These are phyloP conservation scores for Neoscelio sp. DNA, from an alignment of 2,888 invertebrate genomes.

Conservation along the genomic window DNA sequence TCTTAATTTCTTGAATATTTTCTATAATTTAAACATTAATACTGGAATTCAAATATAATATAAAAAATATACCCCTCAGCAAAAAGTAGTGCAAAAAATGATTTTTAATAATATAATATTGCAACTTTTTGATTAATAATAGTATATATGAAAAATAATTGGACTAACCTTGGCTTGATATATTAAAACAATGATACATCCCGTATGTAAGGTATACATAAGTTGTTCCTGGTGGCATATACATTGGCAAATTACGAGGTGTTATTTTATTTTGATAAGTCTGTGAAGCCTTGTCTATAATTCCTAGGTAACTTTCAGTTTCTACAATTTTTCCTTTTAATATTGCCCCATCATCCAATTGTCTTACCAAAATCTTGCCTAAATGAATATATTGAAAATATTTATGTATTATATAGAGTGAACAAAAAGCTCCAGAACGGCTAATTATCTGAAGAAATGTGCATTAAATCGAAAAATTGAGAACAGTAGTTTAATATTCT, in stretches of 20 bases:
- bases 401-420: no score
- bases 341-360: constrained; percentile 83
- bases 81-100: no score
- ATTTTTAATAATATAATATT: no score
- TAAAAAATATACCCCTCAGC: no score
- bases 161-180: constrained; percentile 87
- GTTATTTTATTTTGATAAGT: constrained; percentile 86
- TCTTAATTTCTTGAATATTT: background rate
- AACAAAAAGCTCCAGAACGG: no score
- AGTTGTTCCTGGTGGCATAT: constrained; percentile 88
- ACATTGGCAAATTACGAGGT: constrained; percentile 88
- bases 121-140: no score
- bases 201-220: constrained; percentile 91
- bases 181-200: constrained; percentile 90
- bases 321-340: constrained; percentile 88
- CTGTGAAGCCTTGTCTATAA: constrained; percentile 87
- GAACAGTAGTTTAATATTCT: no score
- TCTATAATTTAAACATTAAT: no score
- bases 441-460: no score
- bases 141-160: no score
- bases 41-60: no score
- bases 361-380: constrained; percentile 86
- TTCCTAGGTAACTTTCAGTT: constrained; percentile 89
- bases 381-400: background rate
- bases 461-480: no score